phyloP scores from a whole-genome alignment of 2,797 vertebrate species.

The Diceros bicornis region DNA sequence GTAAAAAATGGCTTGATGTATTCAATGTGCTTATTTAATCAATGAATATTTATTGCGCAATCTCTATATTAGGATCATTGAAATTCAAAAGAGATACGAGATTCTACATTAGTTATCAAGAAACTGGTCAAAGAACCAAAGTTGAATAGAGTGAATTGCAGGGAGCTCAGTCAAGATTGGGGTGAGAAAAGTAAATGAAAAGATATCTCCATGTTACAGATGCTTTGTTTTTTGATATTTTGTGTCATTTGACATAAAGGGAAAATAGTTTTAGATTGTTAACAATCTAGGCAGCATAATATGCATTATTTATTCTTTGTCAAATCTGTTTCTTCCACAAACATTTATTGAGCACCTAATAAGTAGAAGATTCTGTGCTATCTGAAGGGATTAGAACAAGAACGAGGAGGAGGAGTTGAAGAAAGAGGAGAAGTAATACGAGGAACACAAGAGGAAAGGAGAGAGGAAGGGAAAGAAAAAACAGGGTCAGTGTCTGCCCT shows the following conservation, averaged over 20 bases:
- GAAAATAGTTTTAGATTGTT: background rate
- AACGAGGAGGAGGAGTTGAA: too few relatives aligned
- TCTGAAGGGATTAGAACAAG: background rate
- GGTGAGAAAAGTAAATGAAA: background rate
- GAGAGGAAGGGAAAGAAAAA: background rate
- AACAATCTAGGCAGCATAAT: background rate
- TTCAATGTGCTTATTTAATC: background rate
- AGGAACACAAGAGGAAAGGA: background rate
- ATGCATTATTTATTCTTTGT: background rate
- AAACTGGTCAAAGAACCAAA: background rate
- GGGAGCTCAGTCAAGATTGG: background rate
- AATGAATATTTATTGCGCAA: background rate
- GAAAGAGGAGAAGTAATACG: background rate
- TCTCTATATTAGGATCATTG: too few relatives aligned
- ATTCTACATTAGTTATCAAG: background rate
- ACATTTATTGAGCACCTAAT: background rate
- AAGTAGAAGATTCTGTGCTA: background rate
- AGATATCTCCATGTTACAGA: background rate
- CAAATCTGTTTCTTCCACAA: background rate
- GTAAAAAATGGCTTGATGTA: background rate
- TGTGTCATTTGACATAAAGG: background rate
- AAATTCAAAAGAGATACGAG: background rate
- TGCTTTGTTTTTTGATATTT: background rate
- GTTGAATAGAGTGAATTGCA: background rate
- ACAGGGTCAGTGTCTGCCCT: fast-evolving